Evolutionary conservation across 2,113 vertebrate species (phyloP).

Genomic region (Nerophis lumbriciformis): DNA sequence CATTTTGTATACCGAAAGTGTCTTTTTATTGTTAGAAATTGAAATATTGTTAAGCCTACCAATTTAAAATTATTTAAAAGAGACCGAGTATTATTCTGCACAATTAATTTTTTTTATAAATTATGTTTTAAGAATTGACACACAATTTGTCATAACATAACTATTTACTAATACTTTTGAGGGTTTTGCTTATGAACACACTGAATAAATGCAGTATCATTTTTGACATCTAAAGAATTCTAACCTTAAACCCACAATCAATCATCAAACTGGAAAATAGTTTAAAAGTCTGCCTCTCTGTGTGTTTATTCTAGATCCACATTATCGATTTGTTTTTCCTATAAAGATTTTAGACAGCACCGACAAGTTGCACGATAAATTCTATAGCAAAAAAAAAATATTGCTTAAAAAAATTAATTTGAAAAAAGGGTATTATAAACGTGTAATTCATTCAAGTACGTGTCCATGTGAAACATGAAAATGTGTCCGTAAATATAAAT

Average conservation of each 20-base stretch:
- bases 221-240: not conserved
- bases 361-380: not conserved
- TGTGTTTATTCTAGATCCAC: not conserved
- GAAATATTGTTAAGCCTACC: too few species aligned
- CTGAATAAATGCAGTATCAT: not conserved
- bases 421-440: not conserved
- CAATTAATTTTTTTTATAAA: not conserved
- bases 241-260: not conserved
- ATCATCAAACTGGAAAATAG: not conserved
- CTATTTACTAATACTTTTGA: not conserved
- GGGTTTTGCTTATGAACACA: too few species aligned
- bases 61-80: not conserved
- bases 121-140: too few species aligned
- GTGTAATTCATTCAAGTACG: constrained; percentile 3
- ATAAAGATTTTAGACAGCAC: not conserved
- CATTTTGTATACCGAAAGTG: too few species aligned
- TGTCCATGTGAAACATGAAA: too few species aligned
- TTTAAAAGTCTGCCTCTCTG: too few species aligned
- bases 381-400: constrained; percentile 2
- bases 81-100: not conserved
- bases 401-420: not conserved
- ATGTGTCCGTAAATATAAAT: too few species aligned
- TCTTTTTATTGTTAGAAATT: too few species aligned
- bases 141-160: not conserved
- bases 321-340: not conserved